These are phyloP conservation scores for Zapornia atra DNA, from an alignment of 2,113 vertebrate genomes.

Conservation along the genomic window DNA sequence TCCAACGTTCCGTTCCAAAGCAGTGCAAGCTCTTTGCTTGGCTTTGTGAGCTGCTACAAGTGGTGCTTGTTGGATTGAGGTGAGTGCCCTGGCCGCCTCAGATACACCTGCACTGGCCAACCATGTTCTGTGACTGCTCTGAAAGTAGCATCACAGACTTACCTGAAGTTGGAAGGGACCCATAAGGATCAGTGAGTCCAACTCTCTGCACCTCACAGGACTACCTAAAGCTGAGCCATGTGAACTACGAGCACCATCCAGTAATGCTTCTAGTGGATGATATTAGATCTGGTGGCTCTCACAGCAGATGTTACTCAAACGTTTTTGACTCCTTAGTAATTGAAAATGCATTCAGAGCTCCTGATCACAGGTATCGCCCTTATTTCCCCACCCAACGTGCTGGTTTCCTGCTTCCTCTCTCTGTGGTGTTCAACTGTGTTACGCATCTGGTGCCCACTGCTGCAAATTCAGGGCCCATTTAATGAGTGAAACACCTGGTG, in stretches of 20 bases:
- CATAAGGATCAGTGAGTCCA: no score
- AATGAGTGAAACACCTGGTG: not conserved
- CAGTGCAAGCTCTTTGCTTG: not conserved
- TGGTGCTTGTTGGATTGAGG: not conserved
- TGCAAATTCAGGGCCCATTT: not conserved
- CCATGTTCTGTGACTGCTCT: not conserved
- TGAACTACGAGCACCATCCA: no score
- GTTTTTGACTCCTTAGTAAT: not conserved
- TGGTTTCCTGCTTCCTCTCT: not conserved
- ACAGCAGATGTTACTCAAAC: not conserved
- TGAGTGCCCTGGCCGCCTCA: not conserved
- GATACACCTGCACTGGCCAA: not conserved
- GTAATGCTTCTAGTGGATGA: not conserved
- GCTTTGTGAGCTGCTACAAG: not conserved
- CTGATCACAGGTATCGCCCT: not conserved
- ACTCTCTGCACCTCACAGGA: no score
- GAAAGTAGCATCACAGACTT: not conserved
- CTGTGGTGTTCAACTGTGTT: not conserved
- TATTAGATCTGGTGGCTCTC: not conserved
- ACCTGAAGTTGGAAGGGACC: no score
- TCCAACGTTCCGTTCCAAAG: not conserved
- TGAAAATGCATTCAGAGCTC: not conserved
- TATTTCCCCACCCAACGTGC: not conserved
- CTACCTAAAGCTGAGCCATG: no score
- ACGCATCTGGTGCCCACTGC: not conserved